A percentile compares a stretch with the other conserved stretches of the same genome.
These are phyloP conservation scores for Phthorimaea operculella DNA, from an alignment of 1,140 invertebrate species.

Conservation along the genomic window DNA sequence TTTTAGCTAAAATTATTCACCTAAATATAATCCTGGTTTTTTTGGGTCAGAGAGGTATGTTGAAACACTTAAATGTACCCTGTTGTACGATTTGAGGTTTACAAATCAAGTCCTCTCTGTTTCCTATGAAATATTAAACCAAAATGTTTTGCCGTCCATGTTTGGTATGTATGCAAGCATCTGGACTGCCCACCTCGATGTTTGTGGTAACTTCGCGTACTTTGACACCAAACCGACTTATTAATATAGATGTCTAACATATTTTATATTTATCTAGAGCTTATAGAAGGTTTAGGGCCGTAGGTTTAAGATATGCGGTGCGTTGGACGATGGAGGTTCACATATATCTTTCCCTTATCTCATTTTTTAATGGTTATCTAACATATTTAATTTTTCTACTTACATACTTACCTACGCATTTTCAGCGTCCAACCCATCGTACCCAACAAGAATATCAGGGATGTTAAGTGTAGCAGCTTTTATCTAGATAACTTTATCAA, in stretches of 20 bases:
- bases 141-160: constrained; percentile 62
- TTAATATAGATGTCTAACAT: constrained; percentile 51
- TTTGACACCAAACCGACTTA: constrained; percentile 53
- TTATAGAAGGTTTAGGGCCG: constrained; percentile 61
- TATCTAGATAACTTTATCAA: constrained; percentile 50
- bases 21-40: no score
- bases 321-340: constrained; percentile 17
- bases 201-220: constrained; percentile 12
- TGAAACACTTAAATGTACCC: no score
- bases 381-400: no score
- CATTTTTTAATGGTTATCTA: no score
- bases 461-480: constrained; percentile 51
- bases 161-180: constrained; percentile 31
- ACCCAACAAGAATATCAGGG: constrained; percentile 45
- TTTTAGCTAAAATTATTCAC: no score
- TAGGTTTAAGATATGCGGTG: constrained; percentile 25
- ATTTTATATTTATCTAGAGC: constrained; percentile 66
- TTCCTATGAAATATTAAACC: no score
- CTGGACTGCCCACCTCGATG: constrained; percentile 44
- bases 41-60: no score
- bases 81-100: no score
- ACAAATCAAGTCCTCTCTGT: no score
- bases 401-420: no score
- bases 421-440: not conserved
- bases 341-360: no score